Base-by-base conservation (phyloP, 2,113 vertebrate species). In the Plecotus auritus region DNA sequence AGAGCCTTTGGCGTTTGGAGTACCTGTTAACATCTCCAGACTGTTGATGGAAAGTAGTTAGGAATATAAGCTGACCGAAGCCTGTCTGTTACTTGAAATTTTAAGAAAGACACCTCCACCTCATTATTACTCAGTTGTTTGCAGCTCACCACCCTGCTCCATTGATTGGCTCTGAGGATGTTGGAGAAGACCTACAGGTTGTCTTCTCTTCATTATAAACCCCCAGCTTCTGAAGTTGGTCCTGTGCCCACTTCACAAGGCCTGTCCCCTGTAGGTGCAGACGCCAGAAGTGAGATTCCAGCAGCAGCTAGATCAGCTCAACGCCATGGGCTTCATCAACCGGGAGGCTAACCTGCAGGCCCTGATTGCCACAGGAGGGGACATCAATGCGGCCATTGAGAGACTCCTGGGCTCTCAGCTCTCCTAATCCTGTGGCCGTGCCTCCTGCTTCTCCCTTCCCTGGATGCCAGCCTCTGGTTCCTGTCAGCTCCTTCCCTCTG, bases 201-300 rank as follows among this genome's bases (percentile, higher is more conserved):
- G 13, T 47, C 6, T 2, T 23, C 80, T 45, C 32, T 35, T 23
- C 12, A 4, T 77, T 32, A 3, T 10, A 20, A 67, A 23, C 18
- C 20, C 87, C 86, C 11, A 7, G 45, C 17, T 66, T 84, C 51
- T 32, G 37, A 37, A 4, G 10, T 66, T 7, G 17, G 49, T 45
- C 35, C 37, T 2, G 23, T 40, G n/a, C 66, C 80, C 32, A 18
- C 72, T 73, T 92, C 77, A 91, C 37, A 26, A 85, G 51, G 32
- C 90, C 78, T 73, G 10, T 91, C 67, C 35, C n/a, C 54, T 30
- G 1, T 81, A 99, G 99, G 99, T 98, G 94, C 99, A 99, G 98
- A 99, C 98, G 59, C 99, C 99, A 0, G 99, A 99, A 98, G 99
- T 99, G 94, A 98, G 99, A 97, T 99, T 99, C 98, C 99, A 99